Evolutionary conservation across 2,888 invertebrate genomes (phyloP).

Genomic region (Drosophila kanekoi): DNA sequence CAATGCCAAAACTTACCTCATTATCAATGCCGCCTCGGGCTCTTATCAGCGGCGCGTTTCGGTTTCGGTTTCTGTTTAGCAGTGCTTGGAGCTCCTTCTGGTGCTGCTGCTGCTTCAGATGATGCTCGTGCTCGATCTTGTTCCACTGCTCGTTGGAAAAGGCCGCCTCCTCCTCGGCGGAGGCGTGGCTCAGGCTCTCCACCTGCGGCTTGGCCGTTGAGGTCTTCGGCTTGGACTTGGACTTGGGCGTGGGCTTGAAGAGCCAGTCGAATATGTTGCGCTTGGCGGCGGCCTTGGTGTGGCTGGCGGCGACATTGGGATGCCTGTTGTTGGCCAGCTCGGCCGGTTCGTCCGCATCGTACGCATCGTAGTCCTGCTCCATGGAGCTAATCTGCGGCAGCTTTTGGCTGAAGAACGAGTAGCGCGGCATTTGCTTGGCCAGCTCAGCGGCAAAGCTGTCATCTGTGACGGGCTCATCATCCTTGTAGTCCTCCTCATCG

Average conservation of each 20-base stretch:
- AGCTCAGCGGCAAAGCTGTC: slow-evolving; percentile 40
- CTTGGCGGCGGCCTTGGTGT: slow-evolving; percentile 59
- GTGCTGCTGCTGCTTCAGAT: slow-evolving; percentile 77
- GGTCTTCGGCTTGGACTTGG: slow-evolving; percentile 21
- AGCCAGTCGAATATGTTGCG: slow-evolving; percentile 70
- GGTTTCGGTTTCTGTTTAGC: slow-evolving; percentile 56
- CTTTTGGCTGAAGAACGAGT: slow-evolving; percentile 67
- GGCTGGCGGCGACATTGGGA: slow-evolving; percentile 5
- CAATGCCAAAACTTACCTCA: slow-evolving; percentile 78
- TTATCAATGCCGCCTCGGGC: slow-evolving; percentile 61
- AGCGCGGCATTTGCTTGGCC: slow-evolving; percentile 70
- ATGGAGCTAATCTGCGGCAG: slow-evolving; percentile 43
- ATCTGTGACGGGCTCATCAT: slow-evolving; percentile 5
- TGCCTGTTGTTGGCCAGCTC: no score
- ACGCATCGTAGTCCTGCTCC: slow-evolving; percentile 55
- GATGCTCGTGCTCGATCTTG: slow-evolving; percentile 84
- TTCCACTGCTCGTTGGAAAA: slow-evolving; percentile 84
- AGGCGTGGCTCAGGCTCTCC: slow-evolving; percentile 16
- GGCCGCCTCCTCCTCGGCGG: slow-evolving; percentile 75
- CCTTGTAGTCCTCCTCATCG: slow-evolving; percentile 41
- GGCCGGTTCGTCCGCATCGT: slow-evolving; percentile 36
- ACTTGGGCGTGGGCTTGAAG: slow-evolving; percentile 45
- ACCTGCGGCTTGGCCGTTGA: slow-evolving; percentile 28
- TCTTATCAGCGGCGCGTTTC: slow-evolving; percentile 61
- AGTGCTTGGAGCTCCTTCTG: slow-evolving; percentile 76